Evolutionary conservation across 2,113 vertebrate species (phyloP).

Genomic region (Gymnocephalus cernua): DNA sequence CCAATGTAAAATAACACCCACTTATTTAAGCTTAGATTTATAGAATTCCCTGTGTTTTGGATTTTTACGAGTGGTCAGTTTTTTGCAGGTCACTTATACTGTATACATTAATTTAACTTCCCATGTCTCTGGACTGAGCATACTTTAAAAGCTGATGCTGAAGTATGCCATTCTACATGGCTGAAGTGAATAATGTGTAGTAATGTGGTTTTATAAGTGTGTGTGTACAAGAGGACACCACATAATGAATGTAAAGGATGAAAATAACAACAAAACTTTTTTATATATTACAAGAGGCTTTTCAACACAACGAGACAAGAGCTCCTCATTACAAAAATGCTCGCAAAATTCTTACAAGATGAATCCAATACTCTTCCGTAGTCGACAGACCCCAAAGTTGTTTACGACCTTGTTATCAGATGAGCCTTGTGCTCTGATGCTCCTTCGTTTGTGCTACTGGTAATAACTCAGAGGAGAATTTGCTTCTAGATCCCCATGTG

Average conservation of each 20-base stretch:
- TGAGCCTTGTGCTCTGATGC: slow-evolving; percentile 22
- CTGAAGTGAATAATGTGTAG: neutral
- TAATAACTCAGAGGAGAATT: slow-evolving; percentile 29
- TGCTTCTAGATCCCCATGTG: slow-evolving; percentile 42
- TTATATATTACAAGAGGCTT: neutral
- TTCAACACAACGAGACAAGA: slow-evolving; percentile 4
- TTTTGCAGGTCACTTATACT: neutral
- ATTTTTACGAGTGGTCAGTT: neutral
- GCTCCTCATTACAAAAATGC: slow-evolving; percentile 15
- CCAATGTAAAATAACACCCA: neutral
- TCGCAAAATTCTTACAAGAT: slow-evolving; percentile 15
- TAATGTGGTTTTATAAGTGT: neutral
- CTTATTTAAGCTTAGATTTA: neutral
- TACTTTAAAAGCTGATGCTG: neutral
- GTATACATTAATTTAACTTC: neutral
- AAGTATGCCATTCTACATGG: neutral
- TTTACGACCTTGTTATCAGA: slow-evolving; percentile 53
- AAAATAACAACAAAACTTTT: neutral
- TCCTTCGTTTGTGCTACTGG: slow-evolving; percentile 34
- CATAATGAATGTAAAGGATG: slow-evolving; percentile 18
- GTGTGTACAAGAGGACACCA: neutral
- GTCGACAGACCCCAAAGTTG: slow-evolving; percentile 29
- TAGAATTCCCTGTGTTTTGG: neutral
- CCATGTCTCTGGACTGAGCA: neutral
- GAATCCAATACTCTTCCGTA: slow-evolving; percentile 18